Conservation (phyloP, 2,113 vertebrate species). For the Leptobrachium leishanense region DNA sequence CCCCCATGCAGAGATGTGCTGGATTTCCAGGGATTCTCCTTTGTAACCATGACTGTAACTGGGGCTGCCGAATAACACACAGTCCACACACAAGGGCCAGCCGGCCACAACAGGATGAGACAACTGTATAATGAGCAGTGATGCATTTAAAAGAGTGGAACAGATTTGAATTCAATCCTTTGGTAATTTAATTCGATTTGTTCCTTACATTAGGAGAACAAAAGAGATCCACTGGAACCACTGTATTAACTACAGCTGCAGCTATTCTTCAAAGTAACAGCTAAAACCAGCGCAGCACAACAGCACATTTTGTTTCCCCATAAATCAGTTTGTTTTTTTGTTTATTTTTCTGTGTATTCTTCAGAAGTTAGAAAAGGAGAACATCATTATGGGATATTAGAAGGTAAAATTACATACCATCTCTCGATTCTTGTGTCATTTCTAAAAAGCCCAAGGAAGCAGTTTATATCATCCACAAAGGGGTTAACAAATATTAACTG, state of each 20-base stretch:
- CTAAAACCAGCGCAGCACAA: background rate
- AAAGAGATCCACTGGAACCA: background rate
- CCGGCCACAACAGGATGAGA: background rate
- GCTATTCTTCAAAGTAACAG: background rate
- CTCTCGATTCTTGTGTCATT: no score
- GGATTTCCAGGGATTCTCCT: background rate
- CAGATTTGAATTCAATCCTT: background rate
- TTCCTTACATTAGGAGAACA: background rate
- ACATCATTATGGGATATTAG: no score
- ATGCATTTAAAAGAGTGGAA: background rate
- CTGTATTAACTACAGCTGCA: background rate
- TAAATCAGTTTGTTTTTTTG: background rate
- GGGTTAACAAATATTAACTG: no score
- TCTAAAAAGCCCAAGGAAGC: no score
- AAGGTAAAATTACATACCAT: no score
- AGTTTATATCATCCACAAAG: no score
- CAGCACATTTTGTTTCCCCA: no score
- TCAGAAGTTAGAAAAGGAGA: no score
- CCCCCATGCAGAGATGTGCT: no score
- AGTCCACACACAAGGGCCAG: background rate
- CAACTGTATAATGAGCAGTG: background rate
- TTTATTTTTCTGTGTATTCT: no score
- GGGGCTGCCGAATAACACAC: background rate
- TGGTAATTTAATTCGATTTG: constrained; percentile 8
- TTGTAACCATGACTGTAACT: background rate